Evolutionary conservation across 1,140 invertebrate species (phyloP).

Genomic region (Calycopis cecrops): DNA sequence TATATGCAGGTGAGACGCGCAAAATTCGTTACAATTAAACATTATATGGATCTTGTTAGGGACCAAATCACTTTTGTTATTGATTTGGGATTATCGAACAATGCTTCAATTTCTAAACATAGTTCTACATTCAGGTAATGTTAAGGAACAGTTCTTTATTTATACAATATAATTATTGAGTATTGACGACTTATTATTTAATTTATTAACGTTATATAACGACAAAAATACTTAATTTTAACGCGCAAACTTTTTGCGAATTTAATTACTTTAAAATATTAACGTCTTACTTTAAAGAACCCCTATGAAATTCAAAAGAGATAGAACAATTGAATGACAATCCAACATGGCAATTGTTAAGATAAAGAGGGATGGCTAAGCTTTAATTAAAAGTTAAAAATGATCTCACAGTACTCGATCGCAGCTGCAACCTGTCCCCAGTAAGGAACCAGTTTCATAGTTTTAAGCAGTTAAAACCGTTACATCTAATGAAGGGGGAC

Average conservation of each 20-base stretch:
- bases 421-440: conserved; percentile 59
- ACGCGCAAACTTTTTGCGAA: too few species aligned
- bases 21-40: conserved; percentile 52
- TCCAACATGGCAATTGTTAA: conserved; percentile 2
- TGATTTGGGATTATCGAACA: conserved; percentile 2
- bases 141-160: too few species aligned
- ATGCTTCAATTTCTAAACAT: neutral
- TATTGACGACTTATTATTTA: too few species aligned
- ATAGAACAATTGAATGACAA: neutral
- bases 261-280: too few species aligned
- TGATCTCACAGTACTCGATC: conserved; percentile 55
- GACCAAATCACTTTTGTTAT: conserved; percentile 7
- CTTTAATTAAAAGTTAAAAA: conserved; percentile 59
- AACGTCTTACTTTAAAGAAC: neutral
- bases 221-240: too few species aligned
- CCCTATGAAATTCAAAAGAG: neutral
- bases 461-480: conserved; percentile 73
- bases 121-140: neutral
- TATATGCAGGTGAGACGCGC: conserved; percentile 67
- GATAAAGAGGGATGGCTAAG: conserved; percentile 18
- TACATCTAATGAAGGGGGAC: conserved; percentile 73
- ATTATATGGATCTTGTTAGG: conserved; percentile 17
- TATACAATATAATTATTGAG: too few species aligned
- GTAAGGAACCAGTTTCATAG: conserved; percentile 67
- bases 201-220: too few species aligned